phyloP scores from a whole-genome alignment of 2,888 invertebrate genomes.

The Caradrina kadenii region DNA sequence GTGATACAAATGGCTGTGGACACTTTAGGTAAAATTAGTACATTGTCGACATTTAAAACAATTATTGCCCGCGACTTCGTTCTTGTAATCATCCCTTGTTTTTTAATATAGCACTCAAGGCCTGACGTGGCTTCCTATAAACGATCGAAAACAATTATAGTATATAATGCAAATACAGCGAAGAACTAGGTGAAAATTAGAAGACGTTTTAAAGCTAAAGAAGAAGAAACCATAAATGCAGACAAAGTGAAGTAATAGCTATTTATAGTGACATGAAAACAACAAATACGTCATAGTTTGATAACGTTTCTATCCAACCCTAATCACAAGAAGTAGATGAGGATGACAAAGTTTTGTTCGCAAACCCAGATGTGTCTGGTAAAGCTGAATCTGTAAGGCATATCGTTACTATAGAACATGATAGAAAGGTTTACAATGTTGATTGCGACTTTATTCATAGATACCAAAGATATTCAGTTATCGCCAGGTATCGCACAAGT shows the following conservation, averaged over 20 bases:
- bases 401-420: slow-evolving; percentile 19
- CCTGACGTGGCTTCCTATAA: no score
- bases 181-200: neutral
- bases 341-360: slow-evolving; percentile 14
- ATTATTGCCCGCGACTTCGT: no score
- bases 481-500: slow-evolving; percentile 2
- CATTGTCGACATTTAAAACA: neutral
- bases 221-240: neutral
- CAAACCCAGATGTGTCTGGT: slow-evolving; percentile 20
- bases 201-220: neutral
- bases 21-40: neutral
- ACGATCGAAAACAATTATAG: no score
- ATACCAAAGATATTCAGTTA: slow-evolving; percentile 33
- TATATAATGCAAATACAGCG: neutral
- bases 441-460: slow-evolving; percentile 41
- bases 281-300: neutral
- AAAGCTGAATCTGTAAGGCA: slow-evolving; percentile 37
- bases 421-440: slow-evolving; percentile 44
- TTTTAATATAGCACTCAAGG: no score
- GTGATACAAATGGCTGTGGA: neutral
- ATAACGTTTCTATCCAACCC: neutral
- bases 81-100: no score
- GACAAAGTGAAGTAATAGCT: neutral
- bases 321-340: neutral
- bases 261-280: neutral